Percentiles rank a stretch among this genome's conserved stretches.
phyloP scores from a whole-genome alignment of 2,888 invertebrate species.

The Apomyelois bistriatella region DNA sequence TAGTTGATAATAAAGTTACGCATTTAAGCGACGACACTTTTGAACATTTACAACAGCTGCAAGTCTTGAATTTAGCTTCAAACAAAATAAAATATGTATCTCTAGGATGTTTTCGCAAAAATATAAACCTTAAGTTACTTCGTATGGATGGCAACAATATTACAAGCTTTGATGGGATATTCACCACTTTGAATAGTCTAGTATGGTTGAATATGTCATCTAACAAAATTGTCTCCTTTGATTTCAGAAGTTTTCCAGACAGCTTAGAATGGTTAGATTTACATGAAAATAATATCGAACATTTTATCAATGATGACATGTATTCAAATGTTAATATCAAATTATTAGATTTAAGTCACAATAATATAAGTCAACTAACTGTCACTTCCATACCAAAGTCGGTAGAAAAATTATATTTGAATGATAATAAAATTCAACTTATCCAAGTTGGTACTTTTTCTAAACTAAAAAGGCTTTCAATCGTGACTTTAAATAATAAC shows the following conservation, averaged over 20 bases:
- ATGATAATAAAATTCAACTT: slow-evolving; percentile 85
- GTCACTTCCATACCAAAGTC: slow-evolving; percentile 86
- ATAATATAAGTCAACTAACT: slow-evolving; percentile 83
- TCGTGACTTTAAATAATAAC: slow-evolving; percentile 88
- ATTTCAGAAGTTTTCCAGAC: slow-evolving; percentile 86
- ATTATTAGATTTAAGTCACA: slow-evolving; percentile 86
- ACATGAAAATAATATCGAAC: slow-evolving; percentile 86
- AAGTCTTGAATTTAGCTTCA: slow-evolving; percentile 89
- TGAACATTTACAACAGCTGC: slow-evolving; percentile 85
- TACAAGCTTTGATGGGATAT: slow-evolving; percentile 84
- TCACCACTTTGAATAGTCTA: slow-evolving; percentile 84
- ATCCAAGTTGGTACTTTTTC: slow-evolving; percentile 86
- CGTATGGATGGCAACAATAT: slow-evolving; percentile 90
- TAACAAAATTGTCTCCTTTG: slow-evolving; percentile 87
- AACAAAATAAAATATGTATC: slow-evolving; percentile 87
- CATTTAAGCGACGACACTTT: slow-evolving; percentile 87
- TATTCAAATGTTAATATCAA: slow-evolving; percentile 81
- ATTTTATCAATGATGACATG: slow-evolving; percentile 80
- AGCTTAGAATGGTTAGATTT: slow-evolving; percentile 89
- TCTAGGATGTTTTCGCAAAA: slow-evolving; percentile 86
- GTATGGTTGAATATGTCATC: slow-evolving; percentile 90
- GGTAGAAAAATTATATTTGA: slow-evolving; percentile 85
- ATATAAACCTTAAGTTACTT: slow-evolving; percentile 85
- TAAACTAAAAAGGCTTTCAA: slow-evolving; percentile 83
- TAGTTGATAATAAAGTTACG: slow-evolving; percentile 89